phyloP scores from a whole-genome alignment of 1,140 invertebrate genomes.

The Drosophila triauraria region DNA sequence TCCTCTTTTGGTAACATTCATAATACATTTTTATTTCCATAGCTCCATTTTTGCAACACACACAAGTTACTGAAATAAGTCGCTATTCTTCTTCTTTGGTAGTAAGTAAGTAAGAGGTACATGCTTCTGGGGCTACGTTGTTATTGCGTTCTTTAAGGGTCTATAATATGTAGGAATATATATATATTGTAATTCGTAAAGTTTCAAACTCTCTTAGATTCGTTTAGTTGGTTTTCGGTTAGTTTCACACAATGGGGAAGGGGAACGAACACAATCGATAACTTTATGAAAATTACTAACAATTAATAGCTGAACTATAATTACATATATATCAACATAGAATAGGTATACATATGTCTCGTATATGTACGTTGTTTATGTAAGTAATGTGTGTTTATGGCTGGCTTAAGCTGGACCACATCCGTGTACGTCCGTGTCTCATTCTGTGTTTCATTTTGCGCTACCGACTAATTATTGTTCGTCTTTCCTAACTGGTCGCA shows the following conservation, averaged over 20 bases:
- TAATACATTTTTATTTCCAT: conserved; percentile 80
- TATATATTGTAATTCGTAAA: conserved; percentile 55
- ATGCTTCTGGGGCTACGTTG: conserved; percentile 65
- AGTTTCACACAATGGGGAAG: conserved; percentile 52
- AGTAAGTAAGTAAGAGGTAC: conserved; percentile 37
- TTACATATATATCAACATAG: conserved; percentile 75
- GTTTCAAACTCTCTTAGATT: conserved; percentile 65
- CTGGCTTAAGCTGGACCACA: conserved; percentile 18
- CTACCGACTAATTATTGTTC: conserved; percentile 83
- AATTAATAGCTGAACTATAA: conserved; percentile 76
- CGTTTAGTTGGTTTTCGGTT: conserved; percentile 47
- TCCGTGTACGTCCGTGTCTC: background rate
- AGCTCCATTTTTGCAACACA: conserved; percentile 73
- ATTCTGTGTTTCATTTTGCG: conserved; percentile 57
- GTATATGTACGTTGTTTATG: conserved; percentile 51
- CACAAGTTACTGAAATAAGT: conserved; percentile 59
- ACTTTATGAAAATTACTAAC: conserved; percentile 74
- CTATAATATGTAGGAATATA: conserved; percentile 73
- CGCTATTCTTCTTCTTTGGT: conserved; percentile 40
- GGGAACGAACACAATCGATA: conserved; percentile 67
- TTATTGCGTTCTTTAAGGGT: conserved; percentile 75
- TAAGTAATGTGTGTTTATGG: conserved; percentile 63
- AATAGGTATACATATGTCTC: conserved; percentile 53
- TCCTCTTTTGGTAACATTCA: conserved; percentile 67
- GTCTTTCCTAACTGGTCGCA: conserved; percentile 55